Evolutionary conservation across 2,113 vertebrate species (phyloP), one percentile per base, ranked within the genome.

Genomic region (Sceloporus undulatus): DNA sequence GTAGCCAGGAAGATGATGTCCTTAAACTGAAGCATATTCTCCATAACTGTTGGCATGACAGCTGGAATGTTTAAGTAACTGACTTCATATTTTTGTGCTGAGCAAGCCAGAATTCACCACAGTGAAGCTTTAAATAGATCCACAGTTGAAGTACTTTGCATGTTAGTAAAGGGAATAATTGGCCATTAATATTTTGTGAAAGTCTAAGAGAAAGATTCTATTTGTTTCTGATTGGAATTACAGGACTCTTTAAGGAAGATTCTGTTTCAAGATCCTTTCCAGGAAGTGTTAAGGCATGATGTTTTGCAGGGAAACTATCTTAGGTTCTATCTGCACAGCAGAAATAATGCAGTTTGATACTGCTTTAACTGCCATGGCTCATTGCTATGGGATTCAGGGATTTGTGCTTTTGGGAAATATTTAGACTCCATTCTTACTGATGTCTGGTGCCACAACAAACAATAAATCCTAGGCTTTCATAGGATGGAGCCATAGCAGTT

Each of bases 1-100:
- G 10, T n/a, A 62, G 76, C 77, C 27, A n/a, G 21, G 42, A 81
- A 75, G n/a, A 81, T 23, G 65, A 54, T 34, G 34, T 52, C 52
- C 70, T 59, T 65, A 82, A 76, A 71, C 9, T 88, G 34, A 59
- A 14, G n/a, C 40, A n/a, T 62, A 40, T 27, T 81, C 5, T 48
- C 38, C 40, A 34, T 56, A 77, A 5, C n/a, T 56, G 9, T 48
- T 85, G 78, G 82, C 85, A 87, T 23, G 62, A n/a, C 38, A 42
- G 7, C 25, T 85, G 70, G 85, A 82, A 81, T 75, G 71, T 68
- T 85, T 82, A 9, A 56, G 42, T 54, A 48, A n/a, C n/a, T 76
- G 29, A 81, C 74, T 82, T 84, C 54, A 68, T 73, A 48, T 42
- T 54, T 65, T 75, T 88, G 34, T 81, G 38, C 73, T 79, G 38